These are phyloP conservation scores for Metacarcinus magister DNA, from an alignment of 2,888 invertebrate species.

Conservation along the genomic window DNA sequence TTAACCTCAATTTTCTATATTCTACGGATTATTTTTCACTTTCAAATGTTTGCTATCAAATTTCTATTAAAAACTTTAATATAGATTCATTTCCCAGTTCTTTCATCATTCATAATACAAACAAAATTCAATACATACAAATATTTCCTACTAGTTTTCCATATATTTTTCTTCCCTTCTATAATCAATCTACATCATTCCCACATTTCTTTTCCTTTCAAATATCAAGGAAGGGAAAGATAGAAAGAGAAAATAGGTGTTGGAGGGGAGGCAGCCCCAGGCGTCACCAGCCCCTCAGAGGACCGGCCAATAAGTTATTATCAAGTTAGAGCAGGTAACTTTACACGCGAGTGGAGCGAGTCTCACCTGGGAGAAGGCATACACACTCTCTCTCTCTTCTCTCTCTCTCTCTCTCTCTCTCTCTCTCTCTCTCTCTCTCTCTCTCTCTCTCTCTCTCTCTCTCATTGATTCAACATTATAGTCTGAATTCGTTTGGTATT, in stretches of 20 bases:
- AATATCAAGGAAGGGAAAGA: neutral
- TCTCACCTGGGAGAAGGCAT: neutral
- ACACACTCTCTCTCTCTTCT: neutral
- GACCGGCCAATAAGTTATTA: neutral
- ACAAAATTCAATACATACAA: too few relatives aligned
- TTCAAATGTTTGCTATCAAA: too few relatives aligned
- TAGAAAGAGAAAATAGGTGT: neutral
- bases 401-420: neutral
- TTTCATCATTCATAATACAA: too few relatives aligned
- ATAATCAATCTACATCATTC: neutral
- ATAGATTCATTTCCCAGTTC: too few relatives aligned
- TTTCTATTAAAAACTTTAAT: too few relatives aligned
- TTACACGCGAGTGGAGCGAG: neutral
- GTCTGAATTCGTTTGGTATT: neutral
- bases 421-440: constrained; percentile 31
- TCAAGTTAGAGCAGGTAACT: constrained; percentile 14
- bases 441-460: constrained; percentile 13
- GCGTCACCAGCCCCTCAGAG: neutral
- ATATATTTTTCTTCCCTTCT: too few relatives aligned
- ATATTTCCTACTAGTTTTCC: too few relatives aligned
- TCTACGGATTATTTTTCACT: too few relatives aligned
- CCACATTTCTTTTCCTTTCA: neutral
- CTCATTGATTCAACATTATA: neutral
- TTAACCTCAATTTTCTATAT: too few relatives aligned
- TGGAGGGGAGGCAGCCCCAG: neutral